A percentile compares a stretch with the other conserved stretches of the same genome.
Evolutionary conservation across 2,888 invertebrate genomes (phyloP).

Genomic region (Polyommatus iphigenia): DNA sequence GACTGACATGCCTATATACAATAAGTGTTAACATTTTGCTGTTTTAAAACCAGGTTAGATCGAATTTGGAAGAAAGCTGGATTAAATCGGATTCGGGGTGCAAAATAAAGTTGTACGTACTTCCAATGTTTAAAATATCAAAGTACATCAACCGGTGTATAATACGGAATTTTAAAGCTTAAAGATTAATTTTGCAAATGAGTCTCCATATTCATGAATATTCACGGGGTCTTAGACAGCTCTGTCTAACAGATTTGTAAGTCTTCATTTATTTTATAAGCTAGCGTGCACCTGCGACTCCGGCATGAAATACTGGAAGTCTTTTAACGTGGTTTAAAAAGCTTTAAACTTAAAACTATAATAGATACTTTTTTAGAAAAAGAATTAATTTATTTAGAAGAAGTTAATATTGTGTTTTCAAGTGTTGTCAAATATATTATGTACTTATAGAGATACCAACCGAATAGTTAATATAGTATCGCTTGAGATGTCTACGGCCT

Average conservation of each 20-base stretch:
- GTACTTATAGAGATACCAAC: no score
- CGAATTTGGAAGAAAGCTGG: no score
- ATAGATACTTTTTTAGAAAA: no score
- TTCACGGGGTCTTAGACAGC: conserved; percentile 36
- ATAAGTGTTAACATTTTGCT: no score
- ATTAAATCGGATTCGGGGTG: no score
- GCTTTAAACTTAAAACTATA: neutral
- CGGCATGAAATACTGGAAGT: neutral
- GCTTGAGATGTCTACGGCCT: no score
- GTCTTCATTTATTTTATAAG: conserved; percentile 25
- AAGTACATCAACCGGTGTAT: neutral
- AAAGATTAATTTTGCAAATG: conserved; percentile 45
- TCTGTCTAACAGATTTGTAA: conserved; percentile 21
- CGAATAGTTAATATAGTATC: no score
- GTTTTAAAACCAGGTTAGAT: no score
- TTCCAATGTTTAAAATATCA: conserved; percentile 32
- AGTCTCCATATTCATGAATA: conserved; percentile 42
- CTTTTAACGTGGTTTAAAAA: neutral
- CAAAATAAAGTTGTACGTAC: neutral
- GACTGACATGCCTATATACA: no score
- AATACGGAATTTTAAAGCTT: conserved; percentile 38
- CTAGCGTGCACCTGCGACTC: neutral
- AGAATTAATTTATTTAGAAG: no score
- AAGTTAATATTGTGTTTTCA: no score
- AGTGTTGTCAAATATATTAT: no score